phyloP scores from a whole-genome alignment of 1,140 invertebrate genomes.

The Colletes gigas region DNA sequence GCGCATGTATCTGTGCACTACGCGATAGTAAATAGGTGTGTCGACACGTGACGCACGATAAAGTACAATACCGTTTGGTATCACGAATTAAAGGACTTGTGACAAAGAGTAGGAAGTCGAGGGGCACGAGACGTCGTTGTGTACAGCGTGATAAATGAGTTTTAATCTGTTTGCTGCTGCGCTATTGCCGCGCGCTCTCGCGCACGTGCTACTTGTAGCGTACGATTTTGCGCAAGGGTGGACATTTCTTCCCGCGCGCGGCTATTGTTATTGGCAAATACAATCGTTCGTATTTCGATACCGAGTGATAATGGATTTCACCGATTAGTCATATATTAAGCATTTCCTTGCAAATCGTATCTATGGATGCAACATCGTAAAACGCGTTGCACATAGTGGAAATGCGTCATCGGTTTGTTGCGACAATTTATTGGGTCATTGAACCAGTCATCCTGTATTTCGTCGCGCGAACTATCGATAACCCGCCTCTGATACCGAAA shows the following conservation, averaged over 20 bases:
- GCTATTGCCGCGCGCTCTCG: background rate
- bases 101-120: background rate
- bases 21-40: background rate
- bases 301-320: conserved; percentile 1
- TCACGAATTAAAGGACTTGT: conserved; percentile 26
- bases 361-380: background rate
- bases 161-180: no score
- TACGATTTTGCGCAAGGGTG: conserved; percentile 1
- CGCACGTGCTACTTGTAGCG: background rate
- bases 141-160: conserved; percentile 9
- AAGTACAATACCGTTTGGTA: background rate
- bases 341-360: background rate
- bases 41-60: conserved; percentile 36
- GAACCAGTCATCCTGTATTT: background rate
- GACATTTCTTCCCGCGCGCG: background rate
- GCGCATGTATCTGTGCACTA: background rate
- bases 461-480: background rate
- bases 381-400: background rate
- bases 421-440: background rate
- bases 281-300: conserved; percentile 8
- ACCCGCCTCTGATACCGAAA: no score
- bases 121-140: background rate
- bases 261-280: conserved; percentile 7
- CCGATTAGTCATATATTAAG: conserved; percentile 12
- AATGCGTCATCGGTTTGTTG: background rate